Evolutionary conservation across 2,888 invertebrate species (phyloP).

Genomic region (Apodemia mormo): DNA sequence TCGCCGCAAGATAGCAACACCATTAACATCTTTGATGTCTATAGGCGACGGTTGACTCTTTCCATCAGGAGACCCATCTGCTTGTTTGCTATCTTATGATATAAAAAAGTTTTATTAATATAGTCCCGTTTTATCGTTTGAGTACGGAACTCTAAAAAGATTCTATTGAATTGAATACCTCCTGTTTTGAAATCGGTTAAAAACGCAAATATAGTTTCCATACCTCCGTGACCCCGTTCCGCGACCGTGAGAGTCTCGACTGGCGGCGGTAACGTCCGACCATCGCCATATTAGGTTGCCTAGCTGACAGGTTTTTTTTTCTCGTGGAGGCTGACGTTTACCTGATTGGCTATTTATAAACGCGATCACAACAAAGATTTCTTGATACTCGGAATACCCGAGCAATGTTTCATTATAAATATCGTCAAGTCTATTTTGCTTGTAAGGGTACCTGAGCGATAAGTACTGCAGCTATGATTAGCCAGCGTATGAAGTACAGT

Average conservation of each 20-base stretch:
- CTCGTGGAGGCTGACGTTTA: background rate
- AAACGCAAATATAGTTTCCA: background rate
- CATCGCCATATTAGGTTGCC: background rate
- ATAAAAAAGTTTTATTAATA: no score
- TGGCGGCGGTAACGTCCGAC: conserved; percentile 2
- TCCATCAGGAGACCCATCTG: no score
- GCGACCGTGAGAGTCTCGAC: conserved; percentile 12
- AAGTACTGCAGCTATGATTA: no score
- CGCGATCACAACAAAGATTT: background rate
- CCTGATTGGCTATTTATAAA: conserved; percentile 12
- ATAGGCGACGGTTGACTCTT: no score
- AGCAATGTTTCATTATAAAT: background rate
- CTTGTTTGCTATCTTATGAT: no score
- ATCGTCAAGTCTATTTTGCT: background rate
- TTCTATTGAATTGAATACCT: no score
- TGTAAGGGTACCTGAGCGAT: no score
- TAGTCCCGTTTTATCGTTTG: no score
- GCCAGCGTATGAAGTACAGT: no score
- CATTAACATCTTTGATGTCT: no score
- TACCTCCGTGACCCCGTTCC: conserved; percentile 7
- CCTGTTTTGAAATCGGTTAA: background rate
- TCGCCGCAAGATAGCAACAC: no score
- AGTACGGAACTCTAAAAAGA: no score
- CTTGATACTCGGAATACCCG: background rate
- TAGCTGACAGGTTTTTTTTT: conserved; percentile 3